A percentile compares a stretch with the other conserved stretches of the same genome.
Evolutionary conservation across 92 coral and sea anemone genomes (phyloP).

Genomic region (Meandrina meandrites): DNA sequence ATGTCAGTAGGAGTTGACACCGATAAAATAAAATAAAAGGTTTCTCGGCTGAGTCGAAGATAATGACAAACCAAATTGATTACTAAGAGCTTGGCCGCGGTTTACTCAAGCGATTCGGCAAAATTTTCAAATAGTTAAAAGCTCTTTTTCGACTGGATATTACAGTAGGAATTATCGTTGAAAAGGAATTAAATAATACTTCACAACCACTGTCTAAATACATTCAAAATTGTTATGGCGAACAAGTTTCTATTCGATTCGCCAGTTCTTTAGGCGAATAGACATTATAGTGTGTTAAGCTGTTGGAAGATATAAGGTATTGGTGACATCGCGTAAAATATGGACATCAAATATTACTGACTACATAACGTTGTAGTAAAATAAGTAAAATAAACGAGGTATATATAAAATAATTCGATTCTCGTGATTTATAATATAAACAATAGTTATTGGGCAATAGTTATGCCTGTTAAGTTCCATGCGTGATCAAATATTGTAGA

Average conservation of each 20-base stretch:
- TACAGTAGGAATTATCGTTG: background rate
- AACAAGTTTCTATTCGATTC: background rate
- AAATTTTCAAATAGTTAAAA: background rate
- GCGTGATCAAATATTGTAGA: background rate
- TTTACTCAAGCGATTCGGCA: background rate
- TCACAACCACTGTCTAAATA: background rate
- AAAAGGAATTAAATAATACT: background rate
- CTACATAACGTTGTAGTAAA: background rate
- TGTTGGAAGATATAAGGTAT: background rate
- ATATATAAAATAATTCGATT: background rate
- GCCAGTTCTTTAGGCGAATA: background rate
- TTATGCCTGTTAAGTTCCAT: background rate
- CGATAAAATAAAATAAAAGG: background rate
- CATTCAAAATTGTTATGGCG: background rate
- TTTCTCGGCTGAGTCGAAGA: background rate
- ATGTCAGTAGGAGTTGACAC: conserved; percentile 4
- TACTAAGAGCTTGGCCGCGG: background rate
- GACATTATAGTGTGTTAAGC: background rate
- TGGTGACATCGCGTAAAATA: background rate
- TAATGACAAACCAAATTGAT: background rate
- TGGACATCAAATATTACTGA: background rate
- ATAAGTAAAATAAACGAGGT: background rate
- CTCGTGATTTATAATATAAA: background rate
- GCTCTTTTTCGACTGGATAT: background rate
- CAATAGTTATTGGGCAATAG: background rate